A percentile compares a stretch with the other conserved stretches of the same genome.
phyloP scores from a whole-genome alignment of 1,140 invertebrate genomes.

The Euura lappo region DNA sequence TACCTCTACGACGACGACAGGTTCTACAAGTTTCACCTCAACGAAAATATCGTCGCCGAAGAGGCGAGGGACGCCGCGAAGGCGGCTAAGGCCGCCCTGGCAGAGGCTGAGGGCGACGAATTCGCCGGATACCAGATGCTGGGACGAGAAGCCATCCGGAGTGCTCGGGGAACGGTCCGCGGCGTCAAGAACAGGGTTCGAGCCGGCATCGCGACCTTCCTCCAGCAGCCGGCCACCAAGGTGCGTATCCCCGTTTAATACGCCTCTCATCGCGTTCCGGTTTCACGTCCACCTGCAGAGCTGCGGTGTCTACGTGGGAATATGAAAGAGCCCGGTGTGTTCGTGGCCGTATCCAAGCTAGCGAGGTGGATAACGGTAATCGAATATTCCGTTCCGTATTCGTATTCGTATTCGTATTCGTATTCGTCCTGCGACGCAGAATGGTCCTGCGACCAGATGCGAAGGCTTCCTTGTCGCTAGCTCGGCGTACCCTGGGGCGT shows the following conservation, averaged over 20 bases:
- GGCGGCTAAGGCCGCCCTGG: slow-evolving; percentile 44
- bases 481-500: background rate
- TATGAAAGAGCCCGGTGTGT: too few species aligned
- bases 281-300: background rate
- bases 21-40: slow-evolving; percentile 82
- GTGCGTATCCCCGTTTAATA: slow-evolving; percentile 55
- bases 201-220: slow-evolving; percentile 92
- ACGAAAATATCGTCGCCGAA: slow-evolving; percentile 53
- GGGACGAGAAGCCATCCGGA: slow-evolving; percentile 78
- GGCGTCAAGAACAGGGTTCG: slow-evolving; percentile 93
- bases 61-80: slow-evolving; percentile 49
- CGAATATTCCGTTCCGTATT: background rate
- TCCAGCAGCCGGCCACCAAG: slow-evolving; percentile 79
- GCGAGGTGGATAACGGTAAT: background rate
- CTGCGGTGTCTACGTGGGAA: too few species aligned
- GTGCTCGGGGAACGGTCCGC: slow-evolving; percentile 88
- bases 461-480: background rate
- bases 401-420: background rate
- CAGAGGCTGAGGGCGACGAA: slow-evolving; percentile 66
- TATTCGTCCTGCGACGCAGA: background rate
- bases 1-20: slow-evolving; percentile 75
- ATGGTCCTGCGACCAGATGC: background rate
- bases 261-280: background rate
- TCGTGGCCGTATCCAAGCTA: too few species aligned
- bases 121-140: slow-evolving; percentile 84